Evolutionary conservation across 1,140 invertebrate genomes (phyloP), one percentile per base, ranked within the genome.

Genomic region (Pseudachorutes palmiensis): DNA sequence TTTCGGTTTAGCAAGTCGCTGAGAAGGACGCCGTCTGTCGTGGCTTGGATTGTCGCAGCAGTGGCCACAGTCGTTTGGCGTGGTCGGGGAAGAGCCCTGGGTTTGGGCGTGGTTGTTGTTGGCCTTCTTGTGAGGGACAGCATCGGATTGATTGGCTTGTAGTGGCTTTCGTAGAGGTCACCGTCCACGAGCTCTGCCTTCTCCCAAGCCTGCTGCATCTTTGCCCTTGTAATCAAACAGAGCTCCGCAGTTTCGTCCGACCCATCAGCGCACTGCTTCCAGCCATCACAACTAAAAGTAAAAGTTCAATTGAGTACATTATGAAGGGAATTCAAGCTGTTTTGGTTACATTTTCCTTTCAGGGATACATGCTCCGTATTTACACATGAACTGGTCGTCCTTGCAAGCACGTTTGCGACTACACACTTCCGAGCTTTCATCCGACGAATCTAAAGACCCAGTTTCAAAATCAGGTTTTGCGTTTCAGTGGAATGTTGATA

Each of bases 301-400:
- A 9, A 36, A 48, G 16, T 12, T 16, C 58, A 64, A 36, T 45
- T 45, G 19, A 45, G 49, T 65, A 45, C 36, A 2, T 57, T 2
- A 65, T 57, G 14, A 14, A 65, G 9, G 49, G 31, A 65, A 14
- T 60, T n/a, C 49, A 28, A 14, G 26, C 22, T 60, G 22, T 41
- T 30, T 2, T 9, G 9, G 1, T 67, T 65, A 68, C 66, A 71
- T 71, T 63, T 67, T 62, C 3, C 49, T 58, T 1, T 30, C 28
- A 14, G 65, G 55, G 22, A 73, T 67, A 32, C 71, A 73, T 19
- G 61, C 71, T 57, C 71, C 71, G 49, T 73, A 73, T 62, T 66
- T 65, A 30, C 71, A 73, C 24, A 33, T 41, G 33, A 73, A 73
- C 32, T 73, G 30, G 29, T 66, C 45, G 1, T 58, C 36, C 28